Evolutionary conservation across 1,140 invertebrate genomes (phyloP).

Genomic region (Solenopsis fugax): DNA sequence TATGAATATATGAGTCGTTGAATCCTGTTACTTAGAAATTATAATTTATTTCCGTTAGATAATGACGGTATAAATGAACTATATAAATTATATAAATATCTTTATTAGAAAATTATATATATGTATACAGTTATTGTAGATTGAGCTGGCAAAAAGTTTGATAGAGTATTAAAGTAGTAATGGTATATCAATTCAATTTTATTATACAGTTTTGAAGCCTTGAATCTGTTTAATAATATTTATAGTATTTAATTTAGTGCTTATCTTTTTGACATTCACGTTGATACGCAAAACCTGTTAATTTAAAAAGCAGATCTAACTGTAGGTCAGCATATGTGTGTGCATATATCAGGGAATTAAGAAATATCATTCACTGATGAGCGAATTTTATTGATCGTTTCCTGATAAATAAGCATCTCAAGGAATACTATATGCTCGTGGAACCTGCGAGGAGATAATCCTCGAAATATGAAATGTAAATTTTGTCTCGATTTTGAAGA

Average conservation of each 20-base stretch:
- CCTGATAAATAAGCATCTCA: not conserved
- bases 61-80: not conserved
- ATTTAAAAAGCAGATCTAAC: conserved; percentile 13
- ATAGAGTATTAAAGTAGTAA: conserved; percentile 10
- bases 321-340: not conserved
- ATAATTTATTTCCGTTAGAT: not conserved
- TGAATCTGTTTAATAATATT: conserved; percentile 1
- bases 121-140: not conserved
- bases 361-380: conserved; percentile 7
- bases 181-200: not conserved
- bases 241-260: conserved; percentile 26
- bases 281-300: conserved; percentile 1
- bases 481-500: not conserved
- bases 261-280: not conserved
- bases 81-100: not conserved
- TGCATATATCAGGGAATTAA: not conserved
- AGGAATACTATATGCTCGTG: not conserved
- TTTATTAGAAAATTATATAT: conserved; percentile 3
- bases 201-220: not conserved
- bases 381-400: conserved; percentile 6
- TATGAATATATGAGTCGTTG: not conserved
- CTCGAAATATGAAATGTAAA: conserved; percentile 35
- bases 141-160: not conserved
- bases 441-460: not conserved
- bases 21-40: conserved; percentile 13